A percentile compares a stretch with the other conserved stretches of the same genome.
These are phyloP conservation scores for Stenurella melanura DNA, from an alignment of 2,888 invertebrate genomes.

Conservation along the genomic window DNA sequence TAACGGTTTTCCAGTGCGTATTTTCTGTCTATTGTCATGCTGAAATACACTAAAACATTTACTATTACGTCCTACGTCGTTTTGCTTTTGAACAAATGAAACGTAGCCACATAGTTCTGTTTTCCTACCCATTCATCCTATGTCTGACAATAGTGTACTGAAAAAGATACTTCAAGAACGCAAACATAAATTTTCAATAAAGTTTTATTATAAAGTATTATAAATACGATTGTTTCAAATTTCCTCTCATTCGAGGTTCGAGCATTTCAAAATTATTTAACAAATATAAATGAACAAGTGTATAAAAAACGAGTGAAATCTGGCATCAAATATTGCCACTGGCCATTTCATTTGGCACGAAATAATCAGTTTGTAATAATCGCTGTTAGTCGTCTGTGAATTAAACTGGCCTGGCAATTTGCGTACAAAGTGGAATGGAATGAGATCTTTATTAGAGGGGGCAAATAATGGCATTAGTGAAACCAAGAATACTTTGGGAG, in stretches of 20 bases:
- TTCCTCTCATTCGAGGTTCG: conserved; percentile 29
- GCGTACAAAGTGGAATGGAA: conserved; percentile 66
- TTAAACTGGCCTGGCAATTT: conserved; percentile 64
- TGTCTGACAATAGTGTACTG: background rate
- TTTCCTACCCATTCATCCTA: background rate
- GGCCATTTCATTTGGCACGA: conserved; percentile 68
- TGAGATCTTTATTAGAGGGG: conserved; percentile 63
- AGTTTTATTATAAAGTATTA: conserved; percentile 13
- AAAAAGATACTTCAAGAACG: background rate
- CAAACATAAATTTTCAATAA: background rate
- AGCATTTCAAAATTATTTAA: conserved; percentile 26
- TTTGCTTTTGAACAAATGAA: too few relatives aligned
- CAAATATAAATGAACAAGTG: conserved; percentile 47
- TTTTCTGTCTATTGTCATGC: too few relatives aligned
- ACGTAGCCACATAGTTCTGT: background rate
- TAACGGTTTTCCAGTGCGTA: too few relatives aligned
- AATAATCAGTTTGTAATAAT: conserved; percentile 46
- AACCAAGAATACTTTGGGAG: conserved; percentile 54
- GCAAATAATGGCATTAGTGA: conserved; percentile 49
- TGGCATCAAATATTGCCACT: conserved; percentile 64
- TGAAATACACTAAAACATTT: too few relatives aligned
- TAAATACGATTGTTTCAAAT: conserved; percentile 31
- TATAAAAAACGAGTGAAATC: conserved; percentile 60
- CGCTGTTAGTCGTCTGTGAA: conserved; percentile 52
- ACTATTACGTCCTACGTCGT: too few relatives aligned